Conservation (phyloP, 2,113 vertebrate genomes). For the Corythaeola cristata region DNA sequence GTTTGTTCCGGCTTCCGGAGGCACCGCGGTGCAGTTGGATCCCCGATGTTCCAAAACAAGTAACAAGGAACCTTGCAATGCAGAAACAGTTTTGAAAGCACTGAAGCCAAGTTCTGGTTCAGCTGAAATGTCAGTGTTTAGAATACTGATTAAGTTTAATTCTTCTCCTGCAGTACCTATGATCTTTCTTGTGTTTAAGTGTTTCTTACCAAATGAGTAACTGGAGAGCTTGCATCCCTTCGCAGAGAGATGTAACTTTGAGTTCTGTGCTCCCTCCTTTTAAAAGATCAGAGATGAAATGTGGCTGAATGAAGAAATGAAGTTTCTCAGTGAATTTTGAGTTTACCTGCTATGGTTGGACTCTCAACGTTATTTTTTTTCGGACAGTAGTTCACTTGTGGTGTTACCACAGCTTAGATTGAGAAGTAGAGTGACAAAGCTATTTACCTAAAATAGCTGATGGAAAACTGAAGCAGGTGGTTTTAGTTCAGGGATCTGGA, state of each 20-base stretch:
- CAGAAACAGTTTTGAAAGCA: not conserved
- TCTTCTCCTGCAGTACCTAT: not conserved
- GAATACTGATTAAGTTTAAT: no score
- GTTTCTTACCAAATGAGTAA: not conserved
- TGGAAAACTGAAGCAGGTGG: not conserved
- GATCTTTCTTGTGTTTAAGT: no score
- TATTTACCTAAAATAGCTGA: not conserved
- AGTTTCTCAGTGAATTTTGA: not conserved
- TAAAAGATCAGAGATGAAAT: not conserved
- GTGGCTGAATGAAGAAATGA: not conserved
- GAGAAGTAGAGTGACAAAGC: not conserved
- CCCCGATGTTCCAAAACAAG: not conserved
- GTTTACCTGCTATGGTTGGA: no score
- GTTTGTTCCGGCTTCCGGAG: not conserved
- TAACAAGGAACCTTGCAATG: not conserved
- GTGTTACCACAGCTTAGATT: not conserved
- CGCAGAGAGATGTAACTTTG: accelerated
- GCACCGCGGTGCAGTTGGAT: accelerated
- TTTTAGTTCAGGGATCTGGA: not conserved
- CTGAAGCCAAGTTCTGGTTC: not conserved
- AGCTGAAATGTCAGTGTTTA: not conserved
- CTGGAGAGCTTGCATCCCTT: not conserved
- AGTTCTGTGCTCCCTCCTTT: not conserved
- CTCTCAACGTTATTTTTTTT: not conserved
- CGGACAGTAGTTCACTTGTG: not conserved